Conservation (phyloP, 2,113 vertebrate species). For the Lontra canadensis region DNA sequence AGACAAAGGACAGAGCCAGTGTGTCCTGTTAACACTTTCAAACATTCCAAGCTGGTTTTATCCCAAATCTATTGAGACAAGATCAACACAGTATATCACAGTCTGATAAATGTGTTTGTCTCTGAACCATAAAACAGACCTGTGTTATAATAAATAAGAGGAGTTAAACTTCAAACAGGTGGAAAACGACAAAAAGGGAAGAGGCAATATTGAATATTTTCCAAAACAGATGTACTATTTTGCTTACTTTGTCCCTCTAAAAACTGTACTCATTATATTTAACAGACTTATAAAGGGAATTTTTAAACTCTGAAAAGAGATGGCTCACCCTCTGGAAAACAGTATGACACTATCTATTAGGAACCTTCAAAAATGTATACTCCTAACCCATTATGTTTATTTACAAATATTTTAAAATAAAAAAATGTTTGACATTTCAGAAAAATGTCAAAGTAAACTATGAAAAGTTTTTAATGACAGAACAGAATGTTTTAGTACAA, state of each 20-base stretch:
- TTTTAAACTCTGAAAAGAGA: neutral
- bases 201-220: neutral
- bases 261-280: neutral
- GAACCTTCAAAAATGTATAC: neutral
- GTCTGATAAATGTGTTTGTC: neutral
- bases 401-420: neutral
- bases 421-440: neutral
- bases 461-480: slow-evolving; percentile 13
- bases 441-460: neutral
- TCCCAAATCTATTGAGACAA: slow-evolving; percentile 94
- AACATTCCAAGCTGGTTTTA: slow-evolving; percentile 97
- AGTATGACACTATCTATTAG: neutral
- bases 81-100: neutral
- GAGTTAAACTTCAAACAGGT: neutral
- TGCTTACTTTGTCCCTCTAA: neutral
- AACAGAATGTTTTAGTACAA: neutral
- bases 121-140: neutral
- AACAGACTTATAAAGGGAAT: neutral
- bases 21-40: slow-evolving; percentile 98
- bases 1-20: slow-evolving; percentile 98
- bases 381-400: neutral
- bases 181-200: neutral
- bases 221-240: neutral
- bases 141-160: neutral
- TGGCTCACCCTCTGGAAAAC: neutral